A percentile compares a stretch with the other conserved stretches of the same genome.
These are phyloP conservation scores for Heterocephalus glaber DNA, from an alignment of 2,113 vertebrate species.

Conservation along the genomic window DNA sequence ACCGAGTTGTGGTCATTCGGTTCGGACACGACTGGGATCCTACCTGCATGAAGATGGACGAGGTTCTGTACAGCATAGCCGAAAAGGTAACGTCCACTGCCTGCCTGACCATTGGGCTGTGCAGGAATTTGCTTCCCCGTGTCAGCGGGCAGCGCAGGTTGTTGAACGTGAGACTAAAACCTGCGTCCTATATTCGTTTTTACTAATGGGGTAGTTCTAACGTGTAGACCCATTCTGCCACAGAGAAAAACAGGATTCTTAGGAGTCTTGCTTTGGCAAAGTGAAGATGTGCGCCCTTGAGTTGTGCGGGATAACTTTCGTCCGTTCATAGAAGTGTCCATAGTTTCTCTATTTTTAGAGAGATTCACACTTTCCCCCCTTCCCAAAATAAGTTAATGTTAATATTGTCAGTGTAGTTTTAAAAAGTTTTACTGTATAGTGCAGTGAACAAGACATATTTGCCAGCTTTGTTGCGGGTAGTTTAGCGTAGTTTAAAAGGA, in stretches of 20 bases:
- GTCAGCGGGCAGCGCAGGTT: neutral
- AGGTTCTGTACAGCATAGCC: constrained; percentile 97
- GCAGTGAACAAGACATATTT: neutral
- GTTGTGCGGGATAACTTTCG: too few relatives aligned
- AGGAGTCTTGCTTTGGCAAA: too few relatives aligned
- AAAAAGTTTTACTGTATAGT: neutral
- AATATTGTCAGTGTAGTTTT: neutral
- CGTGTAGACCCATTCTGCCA: neutral
- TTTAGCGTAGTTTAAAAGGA: neutral
- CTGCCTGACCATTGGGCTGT: neutral
- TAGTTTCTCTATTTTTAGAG: neutral
- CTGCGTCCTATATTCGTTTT: neutral
- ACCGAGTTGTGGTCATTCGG: constrained; percentile 95
- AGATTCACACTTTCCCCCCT: neutral
- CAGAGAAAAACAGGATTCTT: neutral
- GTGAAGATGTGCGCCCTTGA: neutral
- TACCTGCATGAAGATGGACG: constrained; percentile 99
- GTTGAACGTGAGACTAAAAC: neutral
- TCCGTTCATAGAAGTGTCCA: neutral
- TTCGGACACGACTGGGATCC: constrained; percentile 99
- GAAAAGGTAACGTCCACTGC: constrained; percentile 90
- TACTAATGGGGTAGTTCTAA: too few relatives aligned
- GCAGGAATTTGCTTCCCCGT: neutral
- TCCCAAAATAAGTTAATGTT: neutral
- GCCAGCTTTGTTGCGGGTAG: neutral